Base-by-base conservation (phyloP, 2,888 invertebrate species). In the Myopa testacea region DNA sequence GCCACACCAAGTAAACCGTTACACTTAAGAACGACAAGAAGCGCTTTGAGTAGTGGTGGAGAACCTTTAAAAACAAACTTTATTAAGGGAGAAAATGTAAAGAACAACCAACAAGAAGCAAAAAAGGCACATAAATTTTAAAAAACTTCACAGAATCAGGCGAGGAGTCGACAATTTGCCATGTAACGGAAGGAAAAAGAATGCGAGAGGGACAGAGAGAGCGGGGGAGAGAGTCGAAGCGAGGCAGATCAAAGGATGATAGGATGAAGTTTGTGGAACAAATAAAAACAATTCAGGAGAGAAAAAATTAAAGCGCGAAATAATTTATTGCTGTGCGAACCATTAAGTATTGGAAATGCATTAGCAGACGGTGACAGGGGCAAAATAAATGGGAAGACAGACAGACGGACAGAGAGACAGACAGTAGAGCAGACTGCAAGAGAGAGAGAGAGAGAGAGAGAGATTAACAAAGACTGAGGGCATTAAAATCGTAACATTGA, bases 291-390 rank as follows among this genome's bases (percentile, higher is more conserved):
- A 65, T 12, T 52, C 14, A n/a, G 62, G 26, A 34, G 38, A n/a
- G 16, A 58, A 58, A n/a, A 75, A 55, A 67, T 38, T 40, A 55
- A 55, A 67, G 67, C 55, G 68, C 7, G 38, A 68, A 40, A 55
- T 68, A 58, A 75, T 68, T 75, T 75, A 75, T 68, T 16, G 55
- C 52, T 55, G n/a, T 52, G 52, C 67, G 67, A 16, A 68, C 19
- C 34, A 67, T 67, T 67, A 26, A 16, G 26, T 58, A 75, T 75
- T 67, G 75, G 55, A 75, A 75, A 75, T 75, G 75, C 55, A 74
- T 74, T 65, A 74, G 16, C 37, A 74, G 65, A 63, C 34, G 45
- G 4, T 16, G 40, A 69, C 40, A 67, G 38, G 14, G 1, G 55
- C n/a, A 12, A 26, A 16, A 65, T 26, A 65, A 19, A 52, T 7